Conservation (phyloP, 2,888 invertebrate genomes). For the Eilema sororculum region DNA sequence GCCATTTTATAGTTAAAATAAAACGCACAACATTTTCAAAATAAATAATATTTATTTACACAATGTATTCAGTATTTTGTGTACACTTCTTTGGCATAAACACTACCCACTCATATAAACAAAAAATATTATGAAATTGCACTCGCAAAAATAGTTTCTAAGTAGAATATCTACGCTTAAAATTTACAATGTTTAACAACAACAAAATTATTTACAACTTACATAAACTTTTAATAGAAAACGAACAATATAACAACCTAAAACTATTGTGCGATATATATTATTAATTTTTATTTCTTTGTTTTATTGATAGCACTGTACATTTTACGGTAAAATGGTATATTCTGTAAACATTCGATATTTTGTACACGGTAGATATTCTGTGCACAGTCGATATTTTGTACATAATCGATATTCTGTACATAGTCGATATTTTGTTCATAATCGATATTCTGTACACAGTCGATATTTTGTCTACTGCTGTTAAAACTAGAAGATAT, state of each 20-base stretch:
- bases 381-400: no score
- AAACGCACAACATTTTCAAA: conserved; percentile 28
- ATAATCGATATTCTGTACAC: conserved; percentile 1
- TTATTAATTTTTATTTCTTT: conserved; percentile 5
- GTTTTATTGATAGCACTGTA: conserved; percentile 2
- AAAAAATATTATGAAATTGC: conserved; percentile 72
- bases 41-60: conserved; percentile 74
- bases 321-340: not conserved
- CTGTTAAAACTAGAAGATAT: not conserved
- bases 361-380: conserved; percentile 1
- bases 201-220: conserved; percentile 68
- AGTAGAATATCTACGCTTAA: conserved; percentile 55
- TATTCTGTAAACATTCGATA: not conserved
- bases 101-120: conserved; percentile 73
- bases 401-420: no score
- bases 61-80: conserved; percentile 69
- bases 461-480: no score
- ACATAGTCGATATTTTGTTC: not conserved
- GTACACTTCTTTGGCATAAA: conserved; percentile 84
- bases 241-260: conserved; percentile 63
- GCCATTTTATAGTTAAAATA: not conserved
- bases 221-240: conserved; percentile 59
- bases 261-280: conserved; percentile 49
- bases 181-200: conserved; percentile 62
- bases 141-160: conserved; percentile 77